Conservation (phyloP, 2,888 invertebrate species). For the Pterobdella sp. region DNA sequence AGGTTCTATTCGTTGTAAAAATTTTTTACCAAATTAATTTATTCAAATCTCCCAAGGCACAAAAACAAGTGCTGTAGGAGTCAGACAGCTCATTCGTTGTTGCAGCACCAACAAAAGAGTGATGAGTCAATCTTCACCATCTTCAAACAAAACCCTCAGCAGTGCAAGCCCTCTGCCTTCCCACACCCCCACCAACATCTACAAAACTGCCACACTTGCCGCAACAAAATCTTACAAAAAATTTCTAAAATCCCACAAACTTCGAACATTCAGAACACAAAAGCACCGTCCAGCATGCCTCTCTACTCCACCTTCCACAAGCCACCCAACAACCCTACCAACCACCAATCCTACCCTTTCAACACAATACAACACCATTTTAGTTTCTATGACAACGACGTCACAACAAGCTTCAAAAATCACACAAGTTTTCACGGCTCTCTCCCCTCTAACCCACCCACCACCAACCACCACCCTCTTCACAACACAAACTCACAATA, state of each 20-base stretch:
- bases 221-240: not conserved
- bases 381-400: not conserved
- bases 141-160: not conserved
- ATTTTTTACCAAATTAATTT: not conserved
- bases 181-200: not conserved
- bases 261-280: not conserved
- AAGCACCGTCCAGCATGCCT: not conserved
- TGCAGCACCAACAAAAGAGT: not conserved
- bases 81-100: not conserved
- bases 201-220: not conserved
- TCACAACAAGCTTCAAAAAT: not conserved
- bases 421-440: not conserved
- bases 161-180: not conserved
- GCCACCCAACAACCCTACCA: not conserved
- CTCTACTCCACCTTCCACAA: not conserved
- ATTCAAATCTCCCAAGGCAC: not conserved
- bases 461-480: not conserved
- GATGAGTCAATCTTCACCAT: conserved; percentile 2
- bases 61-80: not conserved
- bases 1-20: conserved; percentile 15
- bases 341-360: not conserved
- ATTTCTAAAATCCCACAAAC: not conserved
- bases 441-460: not conserved
- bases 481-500: not conserved
- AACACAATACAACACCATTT: too few species aligned